Conservation (phyloP, 92 coral and sea anemone genomes). For the Phenganax marumi region DNA sequence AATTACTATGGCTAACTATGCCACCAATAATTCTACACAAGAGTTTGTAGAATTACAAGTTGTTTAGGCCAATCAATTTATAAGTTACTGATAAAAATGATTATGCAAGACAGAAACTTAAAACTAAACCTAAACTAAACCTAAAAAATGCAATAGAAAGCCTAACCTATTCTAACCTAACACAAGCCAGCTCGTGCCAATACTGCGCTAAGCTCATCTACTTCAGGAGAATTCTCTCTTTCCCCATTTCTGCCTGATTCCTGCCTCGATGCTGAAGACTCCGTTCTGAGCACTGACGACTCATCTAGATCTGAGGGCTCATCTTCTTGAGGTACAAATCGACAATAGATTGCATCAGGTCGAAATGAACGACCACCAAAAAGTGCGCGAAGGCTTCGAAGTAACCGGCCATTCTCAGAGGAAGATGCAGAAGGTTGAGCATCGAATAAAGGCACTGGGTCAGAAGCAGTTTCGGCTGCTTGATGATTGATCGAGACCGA, state of each 20-base stretch:
- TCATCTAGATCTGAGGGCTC: background rate
- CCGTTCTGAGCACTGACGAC: background rate
- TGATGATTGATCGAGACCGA: background rate
- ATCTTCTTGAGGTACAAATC: conserved; percentile 20
- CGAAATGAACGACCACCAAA: conserved; percentile 30
- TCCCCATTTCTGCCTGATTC: background rate
- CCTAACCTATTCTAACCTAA: background rate
- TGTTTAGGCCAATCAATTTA: no score
- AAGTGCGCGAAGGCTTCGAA: conserved; percentile 26
- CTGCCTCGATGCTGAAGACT: no score
- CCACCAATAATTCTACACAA: no score
- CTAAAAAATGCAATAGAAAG: no score
- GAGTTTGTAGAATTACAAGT: no score
- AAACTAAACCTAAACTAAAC: no score
- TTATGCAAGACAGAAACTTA: no score
- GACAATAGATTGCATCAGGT: conserved; percentile 32
- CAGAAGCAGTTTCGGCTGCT: background rate
- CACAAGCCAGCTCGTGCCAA: conserved; percentile 18
- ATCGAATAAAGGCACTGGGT: background rate
- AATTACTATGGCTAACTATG: no score
- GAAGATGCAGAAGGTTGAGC: background rate
- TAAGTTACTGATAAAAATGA: no score
- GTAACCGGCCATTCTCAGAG: conserved; percentile 16
- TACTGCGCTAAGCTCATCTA: background rate
- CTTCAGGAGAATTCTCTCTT: background rate